Base-by-base conservation (phyloP, 2,113 vertebrate species). In the Gallinago media region DNA sequence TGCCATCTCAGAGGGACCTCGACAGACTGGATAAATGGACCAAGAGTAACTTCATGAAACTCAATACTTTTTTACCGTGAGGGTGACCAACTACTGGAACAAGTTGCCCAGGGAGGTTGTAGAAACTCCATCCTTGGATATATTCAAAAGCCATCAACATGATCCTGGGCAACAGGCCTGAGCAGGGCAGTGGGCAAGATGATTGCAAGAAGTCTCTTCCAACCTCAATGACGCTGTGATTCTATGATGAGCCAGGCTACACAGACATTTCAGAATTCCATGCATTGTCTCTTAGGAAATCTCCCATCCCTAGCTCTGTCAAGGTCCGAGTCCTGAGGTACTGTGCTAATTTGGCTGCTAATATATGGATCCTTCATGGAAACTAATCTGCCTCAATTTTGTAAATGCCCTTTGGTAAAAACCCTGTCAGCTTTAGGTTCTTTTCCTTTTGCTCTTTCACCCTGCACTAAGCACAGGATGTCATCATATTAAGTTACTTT, bases 401-500 rank as follows among this genome's bases (percentile, higher is more conserved):
- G 32, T 22, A 31, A 38, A 26, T 42, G 55, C 3, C 17, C 29
- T 52, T 46, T 40, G 6, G 62, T 80, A 47, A 76, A 85, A 82
- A 58, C 40, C 31, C 55, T 72, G 20, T 14, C 32, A 76, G 44
- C 12, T 85, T 85, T 49, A 54, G 42, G 67, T 27, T 62, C 31
- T 73, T 88, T 70, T 34, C 62, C 46, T 70, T 79, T 79, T 70
- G 62, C 46, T 44, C 79, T 70, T 94, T 85, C 5, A 32, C 73
- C 50, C 31, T 44, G 22, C 36, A 61, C 71, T 31, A 49, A 68
- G 78, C 58, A 65, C 44, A 89, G 40, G 71, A 70, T 42, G 27
- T 40, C 59, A 76, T 26, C 21, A 50, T 70, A 63, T 59, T 68
- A 34, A 59, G 63, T 73, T 36, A 49, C 46, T 47, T 89, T 56